Evolutionary conservation across 2,797 vertebrate genomes (phyloP).

Genomic region (Psittacula echo): DNA sequence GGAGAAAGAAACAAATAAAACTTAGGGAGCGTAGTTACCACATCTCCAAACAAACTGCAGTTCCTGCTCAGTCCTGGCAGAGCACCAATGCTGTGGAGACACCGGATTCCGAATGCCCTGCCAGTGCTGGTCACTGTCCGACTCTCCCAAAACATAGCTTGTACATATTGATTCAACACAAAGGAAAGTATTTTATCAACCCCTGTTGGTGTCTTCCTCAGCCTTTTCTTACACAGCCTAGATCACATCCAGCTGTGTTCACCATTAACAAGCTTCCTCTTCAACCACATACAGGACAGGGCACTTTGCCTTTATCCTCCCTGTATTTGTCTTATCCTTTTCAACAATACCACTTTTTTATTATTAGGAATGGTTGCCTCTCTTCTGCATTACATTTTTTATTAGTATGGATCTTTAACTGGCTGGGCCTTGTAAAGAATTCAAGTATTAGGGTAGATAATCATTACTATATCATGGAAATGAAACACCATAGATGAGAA

Average conservation of each 20-base stretch:
- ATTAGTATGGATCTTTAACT: not conserved
- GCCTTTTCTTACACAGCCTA: not conserved
- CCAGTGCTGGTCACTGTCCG: not conserved
- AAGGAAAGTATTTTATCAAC: not conserved
- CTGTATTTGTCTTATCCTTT: not conserved
- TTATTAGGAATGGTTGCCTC: not conserved
- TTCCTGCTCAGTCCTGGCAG: not conserved
- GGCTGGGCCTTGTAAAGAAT: not conserved
- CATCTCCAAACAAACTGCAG: not conserved
- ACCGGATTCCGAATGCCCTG: not conserved
- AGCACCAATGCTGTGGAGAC: rapidly evolving
- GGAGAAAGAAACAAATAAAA: not conserved
- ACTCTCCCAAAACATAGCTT: not conserved
- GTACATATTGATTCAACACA: not conserved
- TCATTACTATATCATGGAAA: not conserved
- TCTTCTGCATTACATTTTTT: not conserved
- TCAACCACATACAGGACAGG: rapidly evolving
- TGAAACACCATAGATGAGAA: not conserved
- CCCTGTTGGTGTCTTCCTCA: not conserved
- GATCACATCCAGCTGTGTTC: not conserved
- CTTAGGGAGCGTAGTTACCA: rapidly evolving
- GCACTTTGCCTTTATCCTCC: not conserved
- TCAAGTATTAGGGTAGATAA: not conserved
- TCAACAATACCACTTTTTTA: not conserved
- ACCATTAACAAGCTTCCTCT: not conserved